Percentiles rank a stretch among this genome's conserved stretches.
Evolutionary conservation across 2,888 invertebrate genomes (phyloP).

Genomic region (Dusona sp.): DNA sequence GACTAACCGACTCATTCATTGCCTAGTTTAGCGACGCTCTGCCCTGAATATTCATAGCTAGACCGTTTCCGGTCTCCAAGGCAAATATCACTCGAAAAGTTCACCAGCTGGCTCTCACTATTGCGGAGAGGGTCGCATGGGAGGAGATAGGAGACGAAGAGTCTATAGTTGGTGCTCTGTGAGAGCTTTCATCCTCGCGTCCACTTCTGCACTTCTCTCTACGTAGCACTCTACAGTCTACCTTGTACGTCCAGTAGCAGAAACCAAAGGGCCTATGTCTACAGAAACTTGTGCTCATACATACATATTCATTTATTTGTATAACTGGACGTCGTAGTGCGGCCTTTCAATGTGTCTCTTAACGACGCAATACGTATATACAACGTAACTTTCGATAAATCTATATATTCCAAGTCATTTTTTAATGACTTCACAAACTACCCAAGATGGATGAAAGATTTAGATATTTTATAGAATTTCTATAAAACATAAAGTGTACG

Average conservation of each 20-base stretch:
- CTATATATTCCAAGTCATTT: not conserved
- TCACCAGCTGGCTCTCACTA: constrained; percentile 73
- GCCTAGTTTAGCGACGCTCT: constrained; percentile 83
- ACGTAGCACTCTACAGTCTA: constrained; percentile 25
- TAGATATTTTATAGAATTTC: too few relatives aligned
- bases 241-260: constrained; percentile 34
- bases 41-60: constrained; percentile 83
- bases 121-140: constrained; percentile 33
- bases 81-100: constrained; percentile 84
- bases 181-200: constrained; percentile 52
- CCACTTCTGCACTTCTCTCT: constrained; percentile 45
- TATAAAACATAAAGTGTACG: too few relatives aligned
- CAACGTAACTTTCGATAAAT: not conserved
- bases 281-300: constrained; percentile 16
- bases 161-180: constrained; percentile 56
- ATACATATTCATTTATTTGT: constrained; percentile 23
- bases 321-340: constrained; percentile 22
- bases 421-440: not conserved
- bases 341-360: not conserved
- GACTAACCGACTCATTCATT: constrained; percentile 83
- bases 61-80: constrained; percentile 77
- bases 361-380: constrained; percentile 7
- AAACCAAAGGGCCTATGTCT: constrained; percentile 37
- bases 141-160: constrained; percentile 20
- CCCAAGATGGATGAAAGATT: not conserved